A percentile compares a stretch with the other conserved stretches of the same genome.
These are phyloP conservation scores for Macaca fascicularis DNA, from an alignment of 2,113 vertebrate species.

Conservation along the genomic window T2T-MFA8v1.1 NC_088388.1:74479001-74479500, in stretches of 20 bases:
- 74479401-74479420: not conserved
- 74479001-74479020: slow-evolving; percentile 12
- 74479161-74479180: slow-evolving; percentile 24
- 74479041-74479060: not conserved
- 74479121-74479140: not conserved
- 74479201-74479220: not conserved
- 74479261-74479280: slow-evolving; percentile 48
- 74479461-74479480: not conserved
- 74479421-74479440: not conserved
- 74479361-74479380: no score
- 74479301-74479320: not conserved
- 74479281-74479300: not conserved
- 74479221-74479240: slow-evolving; percentile 26
- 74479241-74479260: slow-evolving; percentile 24
- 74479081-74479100: slow-evolving; percentile 3
- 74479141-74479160: not conserved
- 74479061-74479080: not conserved
- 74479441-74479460: not conserved
- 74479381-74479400: not conserved
- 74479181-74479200: not conserved
- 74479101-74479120: slow-evolving; percentile 1
- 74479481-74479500: not conserved
- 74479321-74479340: not conserved
- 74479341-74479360: no score
- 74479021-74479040: slow-evolving; percentile 47